phyloP scores from a whole-genome alignment of 2,888 invertebrate species.

The Yponomeuta cagnagella region DNA sequence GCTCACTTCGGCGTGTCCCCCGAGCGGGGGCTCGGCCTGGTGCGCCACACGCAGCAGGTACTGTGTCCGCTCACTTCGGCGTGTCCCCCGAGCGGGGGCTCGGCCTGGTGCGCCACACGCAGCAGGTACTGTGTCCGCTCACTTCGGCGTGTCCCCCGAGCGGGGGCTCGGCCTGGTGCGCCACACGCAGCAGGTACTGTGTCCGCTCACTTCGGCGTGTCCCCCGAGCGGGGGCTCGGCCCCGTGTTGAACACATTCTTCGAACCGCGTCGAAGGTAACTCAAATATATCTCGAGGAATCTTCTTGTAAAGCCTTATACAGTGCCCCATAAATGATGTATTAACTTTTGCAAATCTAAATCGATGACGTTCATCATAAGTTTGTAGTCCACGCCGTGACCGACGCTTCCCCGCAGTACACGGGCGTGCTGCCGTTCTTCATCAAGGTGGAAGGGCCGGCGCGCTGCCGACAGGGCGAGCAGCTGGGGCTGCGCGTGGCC shows the following conservation, averaged over 20 bases:
- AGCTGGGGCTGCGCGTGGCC: conserved; percentile 92
- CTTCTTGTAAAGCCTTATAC: no score
- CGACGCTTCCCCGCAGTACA: conserved; percentile 75
- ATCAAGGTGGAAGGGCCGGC: conserved; percentile 95
- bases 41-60: neutral
- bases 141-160: conserved; percentile 89
- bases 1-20: no score
- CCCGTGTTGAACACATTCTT: neutral
- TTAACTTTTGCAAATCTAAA: no score
- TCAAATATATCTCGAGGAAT: no score
- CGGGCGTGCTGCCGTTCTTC: conserved; percentile 94
- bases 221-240: conserved; percentile 89
- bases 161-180: conserved; percentile 82
- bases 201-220: conserved; percentile 66
- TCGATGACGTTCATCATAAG: no score
- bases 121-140: conserved; percentile 88
- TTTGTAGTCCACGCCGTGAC: no score
- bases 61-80: conserved; percentile 83
- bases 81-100: conserved; percentile 91
- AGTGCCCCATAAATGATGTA: no score
- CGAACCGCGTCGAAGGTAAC: no score
- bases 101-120: conserved; percentile 55
- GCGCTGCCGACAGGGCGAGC: conserved; percentile 91
- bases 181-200: neutral
- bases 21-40: neutral